Conservation (phyloP, 2,888 invertebrate species). For the Rotaria macrura region DNA sequence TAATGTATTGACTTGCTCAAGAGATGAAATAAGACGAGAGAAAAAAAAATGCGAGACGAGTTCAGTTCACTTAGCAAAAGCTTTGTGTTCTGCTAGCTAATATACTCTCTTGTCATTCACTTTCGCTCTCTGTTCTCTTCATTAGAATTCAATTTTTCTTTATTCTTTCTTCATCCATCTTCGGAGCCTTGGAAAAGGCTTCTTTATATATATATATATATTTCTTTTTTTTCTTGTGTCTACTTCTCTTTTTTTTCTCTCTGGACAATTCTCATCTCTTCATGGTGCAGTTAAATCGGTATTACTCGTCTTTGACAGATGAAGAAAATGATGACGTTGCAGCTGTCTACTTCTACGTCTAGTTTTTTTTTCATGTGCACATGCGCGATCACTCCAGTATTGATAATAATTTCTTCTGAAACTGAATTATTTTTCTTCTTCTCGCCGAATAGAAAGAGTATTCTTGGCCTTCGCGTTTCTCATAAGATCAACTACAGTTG, state of each 20-base stretch:
- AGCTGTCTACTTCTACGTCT: neutral
- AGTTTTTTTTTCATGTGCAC: too few relatives aligned
- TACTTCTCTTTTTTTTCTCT: too few relatives aligned
- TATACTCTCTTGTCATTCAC: neutral
- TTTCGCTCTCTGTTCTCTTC: neutral
- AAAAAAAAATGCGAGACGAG: neutral
- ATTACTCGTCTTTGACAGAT: neutral
- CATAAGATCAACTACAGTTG: neutral
- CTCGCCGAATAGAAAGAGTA: neutral
- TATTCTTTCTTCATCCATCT: neutral
- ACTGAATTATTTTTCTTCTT: too few relatives aligned
- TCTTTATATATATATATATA: neutral
- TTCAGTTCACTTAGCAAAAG: neutral
- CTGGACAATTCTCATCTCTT: neutral
- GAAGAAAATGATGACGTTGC: neutral
- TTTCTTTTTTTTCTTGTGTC: too few relatives aligned
- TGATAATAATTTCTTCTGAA: too few relatives aligned
- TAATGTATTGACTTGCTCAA: too few relatives aligned
- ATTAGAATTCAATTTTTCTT: neutral
- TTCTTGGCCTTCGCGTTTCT: neutral
- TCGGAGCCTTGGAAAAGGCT: neutral
- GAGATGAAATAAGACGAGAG: too few relatives aligned
- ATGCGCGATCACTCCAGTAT: too few relatives aligned
- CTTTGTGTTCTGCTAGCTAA: neutral
- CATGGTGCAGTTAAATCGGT: neutral